Evolutionary conservation across 2,797 vertebrate species (phyloP).

Genomic region (Sternotherus odoratus): DNA sequence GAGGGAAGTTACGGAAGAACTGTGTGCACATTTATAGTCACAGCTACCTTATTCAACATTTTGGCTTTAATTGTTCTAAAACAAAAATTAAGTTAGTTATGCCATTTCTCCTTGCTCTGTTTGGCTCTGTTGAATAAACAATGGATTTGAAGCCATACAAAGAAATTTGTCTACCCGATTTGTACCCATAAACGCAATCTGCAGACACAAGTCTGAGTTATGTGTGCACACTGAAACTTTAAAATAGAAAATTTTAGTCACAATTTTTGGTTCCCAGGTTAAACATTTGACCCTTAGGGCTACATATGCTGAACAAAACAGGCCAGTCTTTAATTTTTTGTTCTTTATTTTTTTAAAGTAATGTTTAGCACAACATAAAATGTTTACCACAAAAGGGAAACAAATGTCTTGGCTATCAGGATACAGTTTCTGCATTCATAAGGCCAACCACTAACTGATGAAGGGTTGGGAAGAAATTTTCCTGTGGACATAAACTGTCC

Average conservation of each 20-base stretch:
- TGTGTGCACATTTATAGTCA: no score
- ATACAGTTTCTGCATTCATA: background rate
- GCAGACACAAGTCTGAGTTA: background rate
- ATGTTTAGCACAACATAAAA: background rate
- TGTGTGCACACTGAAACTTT: no score
- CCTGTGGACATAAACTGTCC: background rate
- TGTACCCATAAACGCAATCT: background rate
- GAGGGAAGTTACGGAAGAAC: background rate
- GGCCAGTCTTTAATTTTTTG: background rate
- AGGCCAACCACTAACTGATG: background rate
- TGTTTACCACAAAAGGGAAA: background rate
- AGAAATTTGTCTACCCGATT: no score
- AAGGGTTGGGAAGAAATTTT: background rate
- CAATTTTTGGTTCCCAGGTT: background rate
- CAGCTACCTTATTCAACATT: background rate
- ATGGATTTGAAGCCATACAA: no score
- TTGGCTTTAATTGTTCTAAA: background rate
- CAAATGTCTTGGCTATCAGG: background rate
- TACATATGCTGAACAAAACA: accelerated
- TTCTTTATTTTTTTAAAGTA: background rate
- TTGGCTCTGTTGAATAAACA: no score
- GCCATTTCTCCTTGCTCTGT: no score
- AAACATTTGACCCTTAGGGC: background rate
- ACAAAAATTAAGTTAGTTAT: no score
- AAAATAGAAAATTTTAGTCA: background rate